Evolutionary conservation across 2,888 invertebrate genomes (phyloP).

Genomic region (Pristionchus arcanus): DNA sequence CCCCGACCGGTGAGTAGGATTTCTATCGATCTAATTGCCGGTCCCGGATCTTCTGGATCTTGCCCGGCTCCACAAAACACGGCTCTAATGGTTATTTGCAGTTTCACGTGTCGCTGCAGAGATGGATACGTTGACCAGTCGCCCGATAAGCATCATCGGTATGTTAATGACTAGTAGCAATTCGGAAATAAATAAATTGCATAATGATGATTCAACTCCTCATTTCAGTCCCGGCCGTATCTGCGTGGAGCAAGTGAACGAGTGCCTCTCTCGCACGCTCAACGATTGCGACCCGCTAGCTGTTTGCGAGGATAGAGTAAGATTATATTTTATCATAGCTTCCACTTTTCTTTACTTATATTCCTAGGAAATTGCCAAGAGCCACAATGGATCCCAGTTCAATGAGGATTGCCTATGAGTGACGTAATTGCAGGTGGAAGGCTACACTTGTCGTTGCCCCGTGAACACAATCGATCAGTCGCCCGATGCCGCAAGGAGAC

Average conservation of each 20-base stretch:
- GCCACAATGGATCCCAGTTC: neutral
- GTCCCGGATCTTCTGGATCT: neutral
- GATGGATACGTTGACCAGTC: conserved; percentile 87
- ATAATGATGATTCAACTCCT: neutral
- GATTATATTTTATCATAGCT: too few relatives aligned
- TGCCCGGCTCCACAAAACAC: neutral
- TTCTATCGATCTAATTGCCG: neutral
- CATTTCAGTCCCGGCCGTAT: conserved; percentile 73
- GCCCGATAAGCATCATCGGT: conserved; percentile 64
- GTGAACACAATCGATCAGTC: conserved; percentile 75
- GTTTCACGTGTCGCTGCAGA: conserved; percentile 90
- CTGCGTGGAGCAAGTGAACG: conserved; percentile 76
- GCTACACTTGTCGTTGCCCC: conserved; percentile 82
- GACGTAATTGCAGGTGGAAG: conserved; percentile 78
- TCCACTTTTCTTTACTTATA: neutral
- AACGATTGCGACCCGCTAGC: conserved; percentile 78
- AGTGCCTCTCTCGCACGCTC: conserved; percentile 76
- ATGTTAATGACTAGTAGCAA: neutral
- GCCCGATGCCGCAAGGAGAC: conserved; percentile 70
- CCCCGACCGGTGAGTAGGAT: conserved; percentile 86
- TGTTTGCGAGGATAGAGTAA: conserved; percentile 74
- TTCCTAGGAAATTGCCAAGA: neutral
- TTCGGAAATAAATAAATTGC: neutral
- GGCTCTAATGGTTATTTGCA: conserved; percentile 22
- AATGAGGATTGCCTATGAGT: neutral